Percentiles rank a stretch among this genome's conserved stretches.
Conservation (phyloP, 2,888 invertebrate species). For the Electrophaes corylata region DNA sequence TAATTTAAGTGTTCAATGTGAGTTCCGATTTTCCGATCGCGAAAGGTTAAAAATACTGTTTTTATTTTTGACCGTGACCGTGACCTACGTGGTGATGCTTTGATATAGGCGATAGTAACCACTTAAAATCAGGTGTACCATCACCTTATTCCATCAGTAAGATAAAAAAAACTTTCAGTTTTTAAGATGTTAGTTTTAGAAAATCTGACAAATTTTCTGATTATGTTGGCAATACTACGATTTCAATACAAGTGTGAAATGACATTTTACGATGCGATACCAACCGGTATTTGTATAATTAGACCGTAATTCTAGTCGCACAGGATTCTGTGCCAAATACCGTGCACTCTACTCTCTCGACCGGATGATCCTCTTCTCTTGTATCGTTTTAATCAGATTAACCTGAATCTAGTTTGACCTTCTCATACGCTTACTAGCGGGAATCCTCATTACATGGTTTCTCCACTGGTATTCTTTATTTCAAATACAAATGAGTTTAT, state of each 20-base stretch:
- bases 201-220: not conserved
- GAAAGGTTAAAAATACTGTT: too few relatives aligned
- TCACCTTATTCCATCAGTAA: too few relatives aligned
- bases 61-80: too few relatives aligned
- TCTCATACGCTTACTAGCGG: constrained; percentile 10
- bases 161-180: too few relatives aligned
- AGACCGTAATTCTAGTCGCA: constrained; percentile 70
- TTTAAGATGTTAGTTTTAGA: not conserved
- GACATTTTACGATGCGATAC: constrained; percentile 59
- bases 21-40: too few relatives aligned
- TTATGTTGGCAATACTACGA: constrained; percentile 21
- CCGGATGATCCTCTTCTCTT: constrained; percentile 26
- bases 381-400: constrained; percentile 26
- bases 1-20: too few relatives aligned
- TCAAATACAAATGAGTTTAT: too few relatives aligned
- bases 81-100: too few relatives aligned
- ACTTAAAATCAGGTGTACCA: too few relatives aligned
- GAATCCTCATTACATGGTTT: not conserved
- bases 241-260: constrained; percentile 57
- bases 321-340: constrained; percentile 53
- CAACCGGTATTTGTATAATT: constrained; percentile 69
- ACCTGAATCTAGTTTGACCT: constrained; percentile 27
- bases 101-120: too few relatives aligned
- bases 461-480: not conserved
- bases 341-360: constrained; percentile 26